These are phyloP conservation scores for Eristalis pertinax DNA, from an alignment of 2,888 invertebrate genomes.

Conservation along the genomic window DNA sequence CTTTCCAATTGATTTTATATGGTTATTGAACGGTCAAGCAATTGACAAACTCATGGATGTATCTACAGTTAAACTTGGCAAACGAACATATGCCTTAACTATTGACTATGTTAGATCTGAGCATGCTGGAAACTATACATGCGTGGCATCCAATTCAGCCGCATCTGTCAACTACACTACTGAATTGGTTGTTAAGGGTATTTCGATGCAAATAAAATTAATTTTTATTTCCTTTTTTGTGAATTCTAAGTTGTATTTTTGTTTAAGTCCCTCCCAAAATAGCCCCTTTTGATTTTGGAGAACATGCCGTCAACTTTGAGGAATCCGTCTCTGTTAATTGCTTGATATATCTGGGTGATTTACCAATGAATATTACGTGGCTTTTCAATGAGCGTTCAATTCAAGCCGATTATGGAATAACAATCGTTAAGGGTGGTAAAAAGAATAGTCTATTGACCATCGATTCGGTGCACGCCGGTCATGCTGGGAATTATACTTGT, in stretches of 20 bases:
- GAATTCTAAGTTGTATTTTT: slow-evolving; percentile 76
- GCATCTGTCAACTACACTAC: slow-evolving; percentile 83
- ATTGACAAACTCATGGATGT: slow-evolving; percentile 81
- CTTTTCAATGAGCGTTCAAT: slow-evolving; percentile 81
- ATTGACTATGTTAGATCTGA: slow-evolving; percentile 85
- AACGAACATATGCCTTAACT: slow-evolving; percentile 84
- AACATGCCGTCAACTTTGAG: slow-evolving; percentile 79
- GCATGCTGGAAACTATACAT: slow-evolving; percentile 85
- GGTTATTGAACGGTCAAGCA: slow-evolving; percentile 82
- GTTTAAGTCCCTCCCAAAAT: slow-evolving; percentile 83
- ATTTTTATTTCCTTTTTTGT: neutral
- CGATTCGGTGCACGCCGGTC: slow-evolving; percentile 84
- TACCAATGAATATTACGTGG: slow-evolving; percentile 86
- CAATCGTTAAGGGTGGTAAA: slow-evolving; percentile 80
- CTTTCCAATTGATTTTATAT: slow-evolving; percentile 86
- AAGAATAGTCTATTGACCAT: slow-evolving; percentile 83
- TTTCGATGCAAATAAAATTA: slow-evolving; percentile 1
- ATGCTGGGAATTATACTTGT: slow-evolving; percentile 86
- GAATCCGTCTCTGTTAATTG: slow-evolving; percentile 83
- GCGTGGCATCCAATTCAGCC: slow-evolving; percentile 84
- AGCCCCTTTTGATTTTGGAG: slow-evolving; percentile 85
- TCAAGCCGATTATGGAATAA: slow-evolving; percentile 63
- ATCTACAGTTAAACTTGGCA: slow-evolving; percentile 81
- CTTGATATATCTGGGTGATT: slow-evolving; percentile 83
- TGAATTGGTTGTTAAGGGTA: slow-evolving; percentile 83